Evolutionary conservation across 2,113 vertebrate genomes (phyloP).

Genomic region (Puntigrus tetrazona): DNA sequence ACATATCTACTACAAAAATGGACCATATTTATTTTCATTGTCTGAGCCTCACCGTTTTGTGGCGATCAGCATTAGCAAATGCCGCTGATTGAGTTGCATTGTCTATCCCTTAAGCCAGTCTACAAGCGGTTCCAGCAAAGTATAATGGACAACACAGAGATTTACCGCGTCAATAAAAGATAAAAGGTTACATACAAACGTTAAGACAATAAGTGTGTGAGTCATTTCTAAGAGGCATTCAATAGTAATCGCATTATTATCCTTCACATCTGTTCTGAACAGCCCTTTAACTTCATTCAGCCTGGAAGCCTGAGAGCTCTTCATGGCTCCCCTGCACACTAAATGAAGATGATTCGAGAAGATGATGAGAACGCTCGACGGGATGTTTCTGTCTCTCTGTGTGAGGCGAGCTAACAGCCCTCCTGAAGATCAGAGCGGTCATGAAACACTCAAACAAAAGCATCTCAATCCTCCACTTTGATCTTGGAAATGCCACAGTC

Average conservation of each 20-base stretch:
- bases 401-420: conserved; percentile 11
- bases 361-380: not conserved
- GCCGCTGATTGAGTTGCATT: not conserved
- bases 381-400: not conserved
- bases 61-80: not conserved
- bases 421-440: not conserved
- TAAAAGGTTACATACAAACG: conserved; percentile 29
- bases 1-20: not conserved
- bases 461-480: not conserved
- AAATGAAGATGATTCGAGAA: conserved; percentile 30
- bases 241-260: conserved; percentile 12
- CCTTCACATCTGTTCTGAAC: not conserved
- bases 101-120: not conserved
- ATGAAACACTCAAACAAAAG: not conserved
- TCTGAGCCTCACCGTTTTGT: not conserved
- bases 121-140: not conserved
- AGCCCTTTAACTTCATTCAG: not conserved
- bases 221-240: conserved; percentile 27
- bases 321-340: not conserved
- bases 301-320: conserved; percentile 27
- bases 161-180: conserved; percentile 5
- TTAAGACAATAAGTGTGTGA: not conserved
- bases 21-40: not conserved
- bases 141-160: not conserved
- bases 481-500: not conserved